phyloP scores from a whole-genome alignment of 2,888 invertebrate species.

The Ferrisia virgata region DNA sequence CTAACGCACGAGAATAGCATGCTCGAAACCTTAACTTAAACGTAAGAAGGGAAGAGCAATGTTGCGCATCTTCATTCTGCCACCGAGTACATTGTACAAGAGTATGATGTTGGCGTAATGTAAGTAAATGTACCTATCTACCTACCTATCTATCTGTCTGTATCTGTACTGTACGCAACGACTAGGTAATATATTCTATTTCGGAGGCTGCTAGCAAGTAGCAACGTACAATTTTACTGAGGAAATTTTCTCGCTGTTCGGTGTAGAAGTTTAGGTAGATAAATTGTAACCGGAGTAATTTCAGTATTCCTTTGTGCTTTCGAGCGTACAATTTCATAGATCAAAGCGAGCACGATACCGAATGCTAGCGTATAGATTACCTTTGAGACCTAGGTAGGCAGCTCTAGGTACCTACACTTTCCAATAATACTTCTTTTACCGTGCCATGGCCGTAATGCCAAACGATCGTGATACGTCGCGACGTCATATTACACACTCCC shows the following conservation, averaged over 20 bases:
- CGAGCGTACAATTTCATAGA: not conserved
- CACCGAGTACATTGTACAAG: not conserved
- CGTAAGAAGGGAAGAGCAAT: not conserved
- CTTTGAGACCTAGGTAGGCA: not conserved
- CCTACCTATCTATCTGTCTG: not conserved
- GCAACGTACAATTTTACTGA: not conserved
- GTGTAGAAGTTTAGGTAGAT: not conserved
- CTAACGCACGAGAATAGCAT: too few relatives aligned
- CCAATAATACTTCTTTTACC: not conserved
- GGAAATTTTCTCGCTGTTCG: not conserved
- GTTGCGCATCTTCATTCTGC: not conserved
- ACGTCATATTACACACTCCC: too few relatives aligned
- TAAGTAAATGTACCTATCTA: not conserved
- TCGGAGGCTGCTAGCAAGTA: not conserved
- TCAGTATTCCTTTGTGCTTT: not conserved
- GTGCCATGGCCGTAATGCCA: not conserved
- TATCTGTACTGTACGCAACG: not conserved
- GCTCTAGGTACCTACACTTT: not conserved
- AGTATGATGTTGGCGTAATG: not conserved
- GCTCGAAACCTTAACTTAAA: too few relatives aligned
- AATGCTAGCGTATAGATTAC: not conserved
- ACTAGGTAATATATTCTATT: not conserved
- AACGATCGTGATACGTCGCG: not conserved
- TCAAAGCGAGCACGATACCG: not conserved
- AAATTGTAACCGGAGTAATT: slow-evolving; percentile 7